Evolutionary conservation across 2,113 vertebrate genomes (phyloP), one percentile per base, ranked within the genome.

Genomic region (Neolamprologus caudopunctatus): DNA sequence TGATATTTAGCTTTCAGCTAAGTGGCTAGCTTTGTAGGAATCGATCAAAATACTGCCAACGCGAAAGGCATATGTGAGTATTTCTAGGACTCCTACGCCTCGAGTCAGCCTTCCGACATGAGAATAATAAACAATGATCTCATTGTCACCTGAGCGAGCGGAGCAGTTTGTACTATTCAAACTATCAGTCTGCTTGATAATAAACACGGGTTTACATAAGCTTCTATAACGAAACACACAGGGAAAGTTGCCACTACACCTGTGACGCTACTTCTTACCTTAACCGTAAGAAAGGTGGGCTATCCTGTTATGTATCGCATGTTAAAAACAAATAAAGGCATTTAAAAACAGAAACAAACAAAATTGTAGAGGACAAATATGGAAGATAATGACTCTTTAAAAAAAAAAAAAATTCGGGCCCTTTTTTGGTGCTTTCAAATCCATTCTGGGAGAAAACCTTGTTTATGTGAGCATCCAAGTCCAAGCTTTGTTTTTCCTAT

Each of bases 141-240:
- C 88, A 93, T 11, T 81, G 92, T 94, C 91, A 93, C 83, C 88
- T 92, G 35, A 66, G 51, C 11, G 14, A 71, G 40, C 13, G 33
- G 5, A 31, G n/a, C 78, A 42, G 84, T 6, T 71, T 47, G 33
- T 21, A 66, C 24, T 50, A 31, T 42, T 75, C 13, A 45, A 33
- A 80, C 45, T 8, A 19, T 0, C 9, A 63, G 0, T 58, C 3
- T 9, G 9, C 8, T 12, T n/a, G 3, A 37, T 35, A 17, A 1
- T 73, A 73, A 73, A 73, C 5, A 45, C 10, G 0, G n/a, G 37
- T 50, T 75, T 75, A 17, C 9, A 47, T 28, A 75, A 50, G 0
- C 24, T 78, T 2, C 16, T 11, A 31, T 78, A 51, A n/a, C 14
- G 11, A 78, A 50, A 31, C 0, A 50, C 26, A 50, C 9, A 13